Evolutionary conservation across 2,113 vertebrate species (phyloP).

Genomic region (Psophia crepitans): DNA sequence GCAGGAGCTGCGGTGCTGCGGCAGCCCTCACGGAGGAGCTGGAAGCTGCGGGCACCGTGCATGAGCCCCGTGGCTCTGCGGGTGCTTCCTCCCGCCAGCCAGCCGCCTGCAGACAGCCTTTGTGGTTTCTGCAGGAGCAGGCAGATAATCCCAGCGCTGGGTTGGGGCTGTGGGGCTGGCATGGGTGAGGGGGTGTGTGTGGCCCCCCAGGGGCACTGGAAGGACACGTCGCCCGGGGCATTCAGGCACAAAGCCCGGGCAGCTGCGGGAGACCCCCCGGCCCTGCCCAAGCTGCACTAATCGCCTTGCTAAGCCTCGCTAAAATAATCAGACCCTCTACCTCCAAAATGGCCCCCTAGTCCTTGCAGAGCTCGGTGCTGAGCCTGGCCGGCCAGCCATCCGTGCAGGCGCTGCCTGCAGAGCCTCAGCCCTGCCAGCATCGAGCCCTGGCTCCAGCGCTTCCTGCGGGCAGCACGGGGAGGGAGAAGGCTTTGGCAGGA

Average conservation of each 20-base stretch:
- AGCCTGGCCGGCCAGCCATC: background rate
- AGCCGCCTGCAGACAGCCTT: background rate
- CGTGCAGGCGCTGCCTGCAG: background rate
- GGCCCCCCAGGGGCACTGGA: background rate
- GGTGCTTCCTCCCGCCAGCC: background rate
- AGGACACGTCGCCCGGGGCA: background rate
- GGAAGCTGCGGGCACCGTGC: fast-evolving
- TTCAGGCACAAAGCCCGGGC: background rate
- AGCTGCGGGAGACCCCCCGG: background rate
- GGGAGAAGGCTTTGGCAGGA: background rate
- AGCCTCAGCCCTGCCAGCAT: background rate
- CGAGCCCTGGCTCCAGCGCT: background rate
- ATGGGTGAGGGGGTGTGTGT: background rate
- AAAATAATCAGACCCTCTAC: background rate
- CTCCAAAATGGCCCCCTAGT: fast-evolving
- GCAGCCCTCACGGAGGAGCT: background rate
- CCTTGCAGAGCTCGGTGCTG: fast-evolving
- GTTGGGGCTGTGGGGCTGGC: background rate
- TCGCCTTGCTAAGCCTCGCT: background rate
- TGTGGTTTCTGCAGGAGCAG: background rate
- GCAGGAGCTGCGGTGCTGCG: background rate
- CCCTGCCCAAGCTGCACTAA: background rate
- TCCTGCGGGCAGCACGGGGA: background rate
- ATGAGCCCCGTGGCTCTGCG: background rate
- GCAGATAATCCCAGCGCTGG: fast-evolving